Percentiles rank a stretch among this genome's conserved stretches.
phyloP scores from a whole-genome alignment of 2,113 vertebrate species.

The Aythya baeri region DNA sequence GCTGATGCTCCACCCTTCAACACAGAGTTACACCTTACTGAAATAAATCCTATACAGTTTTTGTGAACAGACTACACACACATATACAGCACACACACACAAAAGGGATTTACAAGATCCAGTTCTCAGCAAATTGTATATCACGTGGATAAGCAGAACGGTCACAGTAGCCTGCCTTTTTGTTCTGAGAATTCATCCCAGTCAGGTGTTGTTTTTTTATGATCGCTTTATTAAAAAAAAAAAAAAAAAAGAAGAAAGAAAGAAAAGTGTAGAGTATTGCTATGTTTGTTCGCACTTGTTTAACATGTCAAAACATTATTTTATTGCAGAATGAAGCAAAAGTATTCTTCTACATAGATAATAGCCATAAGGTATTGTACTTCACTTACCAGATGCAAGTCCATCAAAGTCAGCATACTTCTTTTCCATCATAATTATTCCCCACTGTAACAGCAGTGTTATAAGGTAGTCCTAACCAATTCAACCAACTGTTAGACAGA shows the following conservation, averaged over 20 bases:
- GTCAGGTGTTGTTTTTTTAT: not conserved
- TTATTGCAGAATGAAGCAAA: not conserved
- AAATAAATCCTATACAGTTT: not conserved
- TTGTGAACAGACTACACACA: not conserved
- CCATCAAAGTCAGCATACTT: not conserved
- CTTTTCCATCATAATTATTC: not conserved
- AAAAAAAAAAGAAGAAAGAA: not conserved
- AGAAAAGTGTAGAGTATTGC: not conserved
- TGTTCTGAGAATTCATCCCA: not conserved
- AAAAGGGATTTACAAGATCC: not conserved
- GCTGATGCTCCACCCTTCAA: not conserved
- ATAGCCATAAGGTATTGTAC: not conserved
- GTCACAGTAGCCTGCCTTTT: not conserved
- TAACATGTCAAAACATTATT: not conserved
- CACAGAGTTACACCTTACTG: not conserved
- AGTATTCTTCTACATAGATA: not conserved
- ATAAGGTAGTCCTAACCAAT: not conserved
- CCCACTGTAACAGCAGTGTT: not conserved
- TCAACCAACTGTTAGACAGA: not conserved
- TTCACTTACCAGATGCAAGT: not conserved
- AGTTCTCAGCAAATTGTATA: not conserved
- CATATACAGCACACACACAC: not conserved
- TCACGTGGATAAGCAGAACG: not conserved
- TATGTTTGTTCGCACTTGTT: not conserved
- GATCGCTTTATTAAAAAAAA: not conserved